Percentiles rank a stretch among this genome's conserved stretches.
phyloP scores from a whole-genome alignment of 2,797 vertebrate genomes.

The Spheniscus humboldti region DNA sequence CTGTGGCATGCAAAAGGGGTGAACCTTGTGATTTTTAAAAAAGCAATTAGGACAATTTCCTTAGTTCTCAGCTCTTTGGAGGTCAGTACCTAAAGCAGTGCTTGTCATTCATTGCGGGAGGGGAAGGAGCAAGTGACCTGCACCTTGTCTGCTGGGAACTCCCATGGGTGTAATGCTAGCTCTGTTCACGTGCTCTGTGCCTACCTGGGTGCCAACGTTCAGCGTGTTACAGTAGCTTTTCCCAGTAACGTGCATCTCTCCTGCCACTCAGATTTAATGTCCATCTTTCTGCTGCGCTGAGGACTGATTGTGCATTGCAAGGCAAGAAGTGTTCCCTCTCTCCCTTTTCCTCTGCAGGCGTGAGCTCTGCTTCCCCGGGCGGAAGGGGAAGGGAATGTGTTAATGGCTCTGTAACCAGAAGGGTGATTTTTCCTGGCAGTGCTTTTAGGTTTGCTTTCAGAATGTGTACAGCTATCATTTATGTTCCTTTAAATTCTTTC shows the following conservation, averaged over 20 bases:
- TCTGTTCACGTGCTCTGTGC: neutral
- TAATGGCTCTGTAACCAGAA: neutral
- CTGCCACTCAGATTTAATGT: neutral
- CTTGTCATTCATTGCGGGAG: rapidly evolving
- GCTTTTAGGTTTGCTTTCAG: neutral
- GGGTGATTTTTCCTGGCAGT: neutral
- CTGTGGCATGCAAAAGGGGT: neutral
- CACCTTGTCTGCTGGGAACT: neutral
- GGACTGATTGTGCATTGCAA: neutral
- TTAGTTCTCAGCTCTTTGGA: neutral
- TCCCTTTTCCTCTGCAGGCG: neutral
- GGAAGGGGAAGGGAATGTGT: neutral
- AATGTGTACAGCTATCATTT: neutral
- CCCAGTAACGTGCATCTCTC: rapidly evolving
- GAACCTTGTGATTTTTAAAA: neutral
- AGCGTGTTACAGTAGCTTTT: neutral
- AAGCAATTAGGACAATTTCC: neutral
- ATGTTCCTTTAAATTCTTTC: slow-evolving; percentile 18
- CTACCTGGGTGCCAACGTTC: rapidly evolving
- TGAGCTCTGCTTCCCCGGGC: neutral
- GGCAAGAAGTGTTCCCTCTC: neutral
- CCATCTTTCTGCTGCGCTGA: neutral
- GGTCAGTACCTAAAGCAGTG: neutral
- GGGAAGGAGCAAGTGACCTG: neutral
- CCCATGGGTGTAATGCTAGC: neutral